A percentile compares a stretch with the other conserved stretches of the same genome.
These are phyloP conservation scores for Blennius ocellaris DNA, from an alignment of 2,113 vertebrate species.

Conservation along the genomic window DNA sequence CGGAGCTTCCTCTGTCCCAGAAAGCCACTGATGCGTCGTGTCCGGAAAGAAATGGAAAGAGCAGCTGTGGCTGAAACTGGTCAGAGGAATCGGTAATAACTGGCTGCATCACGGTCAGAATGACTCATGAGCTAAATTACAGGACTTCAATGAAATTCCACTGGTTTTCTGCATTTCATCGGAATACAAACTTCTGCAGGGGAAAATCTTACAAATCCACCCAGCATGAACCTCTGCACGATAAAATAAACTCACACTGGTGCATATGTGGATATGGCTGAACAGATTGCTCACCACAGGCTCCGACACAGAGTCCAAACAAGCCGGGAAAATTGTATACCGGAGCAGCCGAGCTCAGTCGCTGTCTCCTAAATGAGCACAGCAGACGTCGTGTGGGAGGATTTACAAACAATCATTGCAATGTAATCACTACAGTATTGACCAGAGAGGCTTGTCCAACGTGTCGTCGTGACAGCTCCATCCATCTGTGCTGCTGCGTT, in stretches of 20 bases:
- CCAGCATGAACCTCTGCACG: neutral
- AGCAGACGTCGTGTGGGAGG: constrained; percentile 17
- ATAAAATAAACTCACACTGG: neutral
- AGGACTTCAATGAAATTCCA: neutral
- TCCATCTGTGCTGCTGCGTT: neutral
- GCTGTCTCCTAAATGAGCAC: constrained; percentile 6
- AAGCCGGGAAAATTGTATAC: too few relatives aligned
- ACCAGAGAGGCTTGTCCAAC: constrained; percentile 7
- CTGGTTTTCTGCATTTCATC: constrained; percentile 10
- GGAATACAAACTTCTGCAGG: constrained; percentile 1
- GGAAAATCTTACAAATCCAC: constrained; percentile 1
- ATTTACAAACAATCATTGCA: constrained; percentile 21
- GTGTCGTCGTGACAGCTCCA: constrained; percentile 14
- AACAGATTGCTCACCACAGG: constrained; percentile 10
- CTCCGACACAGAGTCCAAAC: neutral
- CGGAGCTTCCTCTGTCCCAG: constrained; percentile 5
- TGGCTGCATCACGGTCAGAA: constrained; percentile 2
- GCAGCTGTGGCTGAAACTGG: constrained; percentile 7
- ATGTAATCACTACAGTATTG: constrained; percentile 4
- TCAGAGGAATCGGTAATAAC: constrained; percentile 5
- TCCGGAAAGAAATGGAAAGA: constrained; percentile 5
- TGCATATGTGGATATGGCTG: neutral
- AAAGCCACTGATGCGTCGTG: constrained; percentile 25
- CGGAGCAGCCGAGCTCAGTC: constrained; percentile 14
- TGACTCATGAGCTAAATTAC: constrained; percentile 43